Percentiles rank a stretch among this genome's conserved stretches.
phyloP scores from a whole-genome alignment of 2,797 vertebrate genomes.

The Halcyon badia region DNA sequence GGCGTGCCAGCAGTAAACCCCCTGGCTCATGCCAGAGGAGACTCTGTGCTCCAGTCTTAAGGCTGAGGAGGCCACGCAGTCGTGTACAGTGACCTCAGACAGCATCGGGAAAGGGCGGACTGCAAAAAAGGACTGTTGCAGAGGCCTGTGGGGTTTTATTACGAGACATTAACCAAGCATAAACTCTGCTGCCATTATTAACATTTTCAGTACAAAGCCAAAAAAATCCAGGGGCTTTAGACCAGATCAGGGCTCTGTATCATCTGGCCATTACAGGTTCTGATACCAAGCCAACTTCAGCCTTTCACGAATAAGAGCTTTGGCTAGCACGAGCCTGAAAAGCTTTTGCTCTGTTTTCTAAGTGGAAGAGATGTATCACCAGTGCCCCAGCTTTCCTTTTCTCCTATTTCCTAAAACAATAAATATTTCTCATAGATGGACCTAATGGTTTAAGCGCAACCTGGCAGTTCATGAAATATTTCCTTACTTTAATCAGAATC shows the following conservation, averaged over 20 bases:
- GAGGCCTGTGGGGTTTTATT: not conserved
- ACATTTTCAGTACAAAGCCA: slow-evolving; percentile 22
- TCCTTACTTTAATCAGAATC: slow-evolving; percentile 69
- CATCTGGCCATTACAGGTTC: slow-evolving; percentile 38
- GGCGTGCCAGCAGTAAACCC: not conserved
- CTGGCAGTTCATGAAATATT: slow-evolving; percentile 68
- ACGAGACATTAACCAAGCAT: not conserved
- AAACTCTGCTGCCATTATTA: slow-evolving; percentile 26
- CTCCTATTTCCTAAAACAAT: slow-evolving; percentile 75
- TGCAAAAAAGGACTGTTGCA: not conserved
- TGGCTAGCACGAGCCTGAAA: not conserved
- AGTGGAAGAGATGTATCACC: slow-evolving; percentile 47
- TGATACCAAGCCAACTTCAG: slow-evolving; percentile 18
- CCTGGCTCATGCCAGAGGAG: not conserved
- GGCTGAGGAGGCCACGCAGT: not conserved
- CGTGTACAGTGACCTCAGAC: not conserved
- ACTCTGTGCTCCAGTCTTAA: not conserved
- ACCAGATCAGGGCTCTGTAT: slow-evolving; percentile 22
- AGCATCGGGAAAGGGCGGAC: not conserved
- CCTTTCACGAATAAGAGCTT: not conserved
- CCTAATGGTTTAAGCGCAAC: slow-evolving; percentile 70
- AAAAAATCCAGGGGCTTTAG: slow-evolving; percentile 32
- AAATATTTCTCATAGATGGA: slow-evolving; percentile 75
- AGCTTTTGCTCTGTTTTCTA: slow-evolving; percentile 31
- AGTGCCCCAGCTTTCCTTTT: slow-evolving; percentile 25